These are phyloP conservation scores for Merops nubicus DNA, from an alignment of 2,113 vertebrate species.

Conservation along the genomic window DNA sequence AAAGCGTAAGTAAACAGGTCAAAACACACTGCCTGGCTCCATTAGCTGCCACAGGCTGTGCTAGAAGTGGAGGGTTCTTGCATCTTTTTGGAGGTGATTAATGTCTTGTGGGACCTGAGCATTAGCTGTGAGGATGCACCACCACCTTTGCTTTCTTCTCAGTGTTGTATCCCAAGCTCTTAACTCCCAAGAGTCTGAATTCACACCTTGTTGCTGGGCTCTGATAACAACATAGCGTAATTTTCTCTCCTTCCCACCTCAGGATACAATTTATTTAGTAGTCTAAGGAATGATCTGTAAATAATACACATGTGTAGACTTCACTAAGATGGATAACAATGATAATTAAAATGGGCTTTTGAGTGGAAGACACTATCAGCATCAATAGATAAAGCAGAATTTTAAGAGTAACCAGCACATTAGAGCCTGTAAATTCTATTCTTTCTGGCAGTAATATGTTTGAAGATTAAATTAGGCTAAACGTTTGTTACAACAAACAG, in stretches of 20 bases:
- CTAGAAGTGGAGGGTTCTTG: not conserved
- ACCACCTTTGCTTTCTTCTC: not conserved
- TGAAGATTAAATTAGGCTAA: conserved; percentile 75
- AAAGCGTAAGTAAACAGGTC: not conserved
- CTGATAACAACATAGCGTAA: not conserved
- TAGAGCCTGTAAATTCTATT: conserved; percentile 70
- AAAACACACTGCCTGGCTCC: not conserved
- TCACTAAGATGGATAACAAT: conserved; percentile 56
- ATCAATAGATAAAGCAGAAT: conserved; percentile 59
- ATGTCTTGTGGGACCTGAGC: not conserved
- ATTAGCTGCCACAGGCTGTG: not conserved
- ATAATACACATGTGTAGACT: not conserved
- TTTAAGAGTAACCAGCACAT: conserved; percentile 59
- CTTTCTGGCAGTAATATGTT: conserved; percentile 74
- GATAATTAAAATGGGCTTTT: conserved; percentile 68
- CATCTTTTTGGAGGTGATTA: not conserved
- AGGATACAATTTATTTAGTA: conserved; percentile 21
- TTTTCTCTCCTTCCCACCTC: not conserved
- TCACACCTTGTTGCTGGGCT: not conserved
- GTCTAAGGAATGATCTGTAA: conserved; percentile 37
- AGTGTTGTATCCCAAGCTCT: not conserved
- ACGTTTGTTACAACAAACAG: conserved; percentile 72
- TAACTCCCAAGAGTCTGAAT: not conserved
- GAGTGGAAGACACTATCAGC: conserved; percentile 31
- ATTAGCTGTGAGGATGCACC: not conserved